Conservation (phyloP, 2,797 vertebrate species). For the Sebastes itinus region DNA sequence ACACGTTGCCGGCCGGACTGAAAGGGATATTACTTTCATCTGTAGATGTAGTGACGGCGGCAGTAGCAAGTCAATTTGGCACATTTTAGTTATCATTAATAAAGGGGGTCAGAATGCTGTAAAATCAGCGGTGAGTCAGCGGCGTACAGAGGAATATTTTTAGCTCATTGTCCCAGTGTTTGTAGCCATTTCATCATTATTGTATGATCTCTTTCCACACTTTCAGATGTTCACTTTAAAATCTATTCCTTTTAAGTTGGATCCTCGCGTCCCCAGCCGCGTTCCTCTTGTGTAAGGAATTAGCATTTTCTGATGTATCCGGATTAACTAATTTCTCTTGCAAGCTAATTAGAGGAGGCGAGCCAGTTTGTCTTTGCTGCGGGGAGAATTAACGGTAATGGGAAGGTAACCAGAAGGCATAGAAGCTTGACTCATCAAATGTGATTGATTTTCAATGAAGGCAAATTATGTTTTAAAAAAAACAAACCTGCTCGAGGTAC, state of each 20-base stretch:
- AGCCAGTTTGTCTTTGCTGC: constrained; percentile 51
- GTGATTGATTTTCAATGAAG: constrained; percentile 59
- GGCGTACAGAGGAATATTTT: background rate
- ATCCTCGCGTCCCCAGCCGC: constrained; percentile 15
- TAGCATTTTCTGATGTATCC: constrained; percentile 54
- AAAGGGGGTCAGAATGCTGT: background rate
- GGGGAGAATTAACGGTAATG: constrained; percentile 44
- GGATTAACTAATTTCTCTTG: constrained; percentile 44
- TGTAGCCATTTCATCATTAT: constrained; percentile 8
- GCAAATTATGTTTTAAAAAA: constrained; percentile 31
- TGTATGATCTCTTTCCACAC: constrained; percentile 9
- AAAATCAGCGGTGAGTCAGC: constrained; percentile 19
- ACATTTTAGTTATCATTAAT: background rate
- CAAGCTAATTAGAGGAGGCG: constrained; percentile 50
- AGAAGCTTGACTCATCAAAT: constrained; percentile 47
- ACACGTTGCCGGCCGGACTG: background rate
- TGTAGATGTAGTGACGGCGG: background rate
- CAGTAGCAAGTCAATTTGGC: background rate
- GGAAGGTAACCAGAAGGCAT: constrained; percentile 41
- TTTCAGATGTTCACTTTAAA: constrained; percentile 31
- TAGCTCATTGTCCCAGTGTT: background rate
- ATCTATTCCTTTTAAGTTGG: constrained; percentile 30
- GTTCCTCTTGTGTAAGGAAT: constrained; percentile 30
- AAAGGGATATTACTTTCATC: constrained; percentile 2
- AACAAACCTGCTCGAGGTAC: background rate